Evolutionary conservation across 1,140 invertebrate genomes (phyloP), one percentile per base, ranked within the genome.

Genomic region (Callitettix versicolor): DNA sequence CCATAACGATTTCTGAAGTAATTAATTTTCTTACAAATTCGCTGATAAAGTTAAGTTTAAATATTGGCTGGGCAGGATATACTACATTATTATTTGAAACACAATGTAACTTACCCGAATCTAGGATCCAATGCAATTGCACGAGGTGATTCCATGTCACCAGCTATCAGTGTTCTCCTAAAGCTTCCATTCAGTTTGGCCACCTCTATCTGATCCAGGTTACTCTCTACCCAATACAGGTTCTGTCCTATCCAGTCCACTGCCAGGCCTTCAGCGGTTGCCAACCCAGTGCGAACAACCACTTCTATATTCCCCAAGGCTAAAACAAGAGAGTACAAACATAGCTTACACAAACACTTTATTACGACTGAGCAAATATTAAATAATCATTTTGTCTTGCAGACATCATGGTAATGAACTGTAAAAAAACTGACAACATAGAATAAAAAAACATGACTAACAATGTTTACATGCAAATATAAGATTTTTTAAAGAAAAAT

Each of bases 201-300:
- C 52, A 94, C 91, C 74, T 94, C 89, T 41, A 95, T 93, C 67
- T 92, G 88, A 68, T 92, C 87, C 21, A 94, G 71, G 67, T 84
- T 88, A 64, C 82, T 86, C 69, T 93, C 89, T 1, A 93, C 84
- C 78, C 78, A 80, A 67, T 91, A 91, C 0, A 91, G 67, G 72
- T 91, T 91, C 60, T 79, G 73, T 12, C 79, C 86, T 56, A 91
- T 79, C 88, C 88, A 92, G 70, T 91, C 88, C 1, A 91, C 86
- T 3, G 88, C 88, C 53, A 91, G 66, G 0, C 88, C 88, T 72
- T 92, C 88, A 1, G 87, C 86, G 14, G 86, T 91, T 1, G 86
- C 80, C 34, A 95, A 68, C 0, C 91, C 91, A 30, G 82, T 84
- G 61, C 87, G 80, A 14, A 95, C 84, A 1, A 95, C 84, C 0